Base-by-base conservation (phyloP, 2,888 invertebrate genomes). In the Mesochorus sp. region DNA sequence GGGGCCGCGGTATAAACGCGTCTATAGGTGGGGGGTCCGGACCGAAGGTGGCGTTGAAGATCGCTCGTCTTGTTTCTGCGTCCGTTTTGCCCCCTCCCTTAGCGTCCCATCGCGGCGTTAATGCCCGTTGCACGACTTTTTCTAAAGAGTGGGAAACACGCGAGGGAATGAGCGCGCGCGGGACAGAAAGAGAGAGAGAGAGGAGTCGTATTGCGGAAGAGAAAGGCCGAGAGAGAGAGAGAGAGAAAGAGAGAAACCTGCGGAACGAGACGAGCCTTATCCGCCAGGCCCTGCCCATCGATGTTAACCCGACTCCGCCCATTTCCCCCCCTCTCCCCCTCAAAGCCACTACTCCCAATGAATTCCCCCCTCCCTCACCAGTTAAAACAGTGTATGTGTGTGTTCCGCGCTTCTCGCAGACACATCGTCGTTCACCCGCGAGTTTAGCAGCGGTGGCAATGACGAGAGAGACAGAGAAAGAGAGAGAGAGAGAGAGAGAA, bases 1-100 rank as follows among this genome's bases (percentile, higher is more conserved):
- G 62, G 39, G 67, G 17, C 39, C 42, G 51, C 51, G 71, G 49
- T 71, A 42, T 19, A 31, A 61, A 14, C 42, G 71, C 47, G 61
- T 51, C 26, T 44, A 34, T 47, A n/a, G 12, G n/a, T 61, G 53
- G 39, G 64, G 44, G 72, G 66, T 71, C 42, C 51, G 37, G 44
- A 31, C 67, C 73, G 73, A 74, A 78, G 74, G 78, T 78, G 74
- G 73, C 78, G 68, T 64, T 57, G 73, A 78, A 44, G 64, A 78
- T 68, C 62, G 70, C 12, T 51, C 57, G 64, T 68, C 74, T 55
- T 51, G 57, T 74, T 62, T 72, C 59, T 57, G 51, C 74, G 79
- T 84, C 80, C 76, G 53, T 73, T 59, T n/a, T 62, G 1, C 55
- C 72, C 61, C 79, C 79, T 55, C 53, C 12, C 49, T 14, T 0